Evolutionary conservation across 2,888 invertebrate genomes (phyloP), one percentile per base, ranked within the genome.

Genomic region (Drosophila hawaiiensis): DNA sequence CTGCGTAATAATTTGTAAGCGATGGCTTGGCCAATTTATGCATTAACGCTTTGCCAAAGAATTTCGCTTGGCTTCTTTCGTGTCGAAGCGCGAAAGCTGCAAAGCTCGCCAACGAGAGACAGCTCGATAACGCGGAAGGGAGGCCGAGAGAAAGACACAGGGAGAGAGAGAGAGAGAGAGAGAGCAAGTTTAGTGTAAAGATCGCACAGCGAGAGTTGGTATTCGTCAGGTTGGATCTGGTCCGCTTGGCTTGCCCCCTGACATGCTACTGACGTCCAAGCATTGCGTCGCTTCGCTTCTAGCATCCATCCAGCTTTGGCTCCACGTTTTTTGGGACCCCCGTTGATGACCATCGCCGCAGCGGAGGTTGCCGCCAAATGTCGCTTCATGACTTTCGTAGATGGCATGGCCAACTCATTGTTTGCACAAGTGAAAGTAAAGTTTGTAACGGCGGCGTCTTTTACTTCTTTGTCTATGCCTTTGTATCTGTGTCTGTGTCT

Each of bases 341-440:
- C 50, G 56, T 22, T 41, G 67, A 65, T 79, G 76, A 69, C 73
- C 76, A 80, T 66, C 72, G 59, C 76, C 49, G 47, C 47, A 39
- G 37, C 67, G 71, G 62, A 58, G 76, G 50, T 56, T 60, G 64
- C 68, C 49, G 50, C 50, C 65, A 59, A 76, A 67, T 72, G 72
- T 66, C 22, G 68, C 66, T 54, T 50, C 47, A 65, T 29, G 31
- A 43, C 54, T 39, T 41, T 43, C 31, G 47, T 50, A 16, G 52
- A 60, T 59, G 47, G 19, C 37, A 19, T 22, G 56, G 56, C 35
- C 52, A 64, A 58, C 62, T 73, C 12, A 41, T 54, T 90, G 78
- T 88, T 88, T 88, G 80, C 78, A 90, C 88, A 88, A 88, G 88
- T 88, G 88, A 88, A 88, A 88, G 88, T 89, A 79, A 73, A 71